Conservation (phyloP, 2,113 vertebrate species). For the Thalassoma bifasciatum region DNA sequence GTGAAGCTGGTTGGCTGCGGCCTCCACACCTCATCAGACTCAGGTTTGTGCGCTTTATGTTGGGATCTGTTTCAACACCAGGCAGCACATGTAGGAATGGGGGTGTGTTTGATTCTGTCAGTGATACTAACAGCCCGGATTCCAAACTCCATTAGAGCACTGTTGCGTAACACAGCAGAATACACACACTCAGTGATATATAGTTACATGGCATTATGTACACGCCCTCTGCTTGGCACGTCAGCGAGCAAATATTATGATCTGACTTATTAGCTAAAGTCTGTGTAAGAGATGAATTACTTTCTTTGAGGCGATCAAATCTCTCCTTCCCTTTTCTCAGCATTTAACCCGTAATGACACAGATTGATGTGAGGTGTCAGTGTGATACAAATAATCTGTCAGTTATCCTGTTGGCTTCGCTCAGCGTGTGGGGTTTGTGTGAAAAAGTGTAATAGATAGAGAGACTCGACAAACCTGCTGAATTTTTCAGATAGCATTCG, state of each 20-base stretch:
- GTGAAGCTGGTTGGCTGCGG: background rate
- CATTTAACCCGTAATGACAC: background rate
- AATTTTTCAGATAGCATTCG: conserved; percentile 34
- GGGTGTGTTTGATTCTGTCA: conserved; percentile 38
- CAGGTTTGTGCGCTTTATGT: conserved; percentile 7
- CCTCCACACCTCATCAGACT: background rate
- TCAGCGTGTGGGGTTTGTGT: conserved; percentile 23
- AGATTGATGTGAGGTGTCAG: background rate
- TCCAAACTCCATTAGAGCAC: conserved; percentile 35
- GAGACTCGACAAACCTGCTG: conserved; percentile 38
- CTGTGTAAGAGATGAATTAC: background rate
- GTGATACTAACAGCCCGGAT: conserved; percentile 46
- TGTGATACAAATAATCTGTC: background rate
- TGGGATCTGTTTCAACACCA: conserved; percentile 5
- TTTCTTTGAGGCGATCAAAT: too few relatives aligned
- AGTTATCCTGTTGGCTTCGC: background rate
- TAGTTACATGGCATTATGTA: background rate
- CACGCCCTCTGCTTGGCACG: background rate
- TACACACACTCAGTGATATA: background rate
- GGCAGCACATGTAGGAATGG: conserved; percentile 19
- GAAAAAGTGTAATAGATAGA: conserved; percentile 14
- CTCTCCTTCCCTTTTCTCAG: background rate
- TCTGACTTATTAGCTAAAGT: background rate
- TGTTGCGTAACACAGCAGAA: conserved; percentile 35
- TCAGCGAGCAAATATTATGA: conserved; percentile 14